These are phyloP conservation scores for Pollicipes pollicipes DNA, from an alignment of 1,140 invertebrate species.

Conservation along the genomic window DNA sequence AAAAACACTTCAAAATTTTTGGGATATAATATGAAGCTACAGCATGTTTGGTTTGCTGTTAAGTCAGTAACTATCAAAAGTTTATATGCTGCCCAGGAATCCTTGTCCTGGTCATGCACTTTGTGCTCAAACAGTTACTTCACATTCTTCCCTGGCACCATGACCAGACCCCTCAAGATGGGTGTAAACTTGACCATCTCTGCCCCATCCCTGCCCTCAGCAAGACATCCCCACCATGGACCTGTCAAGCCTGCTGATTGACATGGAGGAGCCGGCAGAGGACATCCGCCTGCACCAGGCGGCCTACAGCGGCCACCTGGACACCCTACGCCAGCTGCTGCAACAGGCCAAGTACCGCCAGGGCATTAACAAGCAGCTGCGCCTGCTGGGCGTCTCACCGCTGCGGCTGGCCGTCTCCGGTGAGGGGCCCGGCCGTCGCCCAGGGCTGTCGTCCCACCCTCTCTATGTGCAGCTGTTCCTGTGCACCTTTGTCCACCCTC, in stretches of 20 bases:
- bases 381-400: slow-evolving; percentile 18
- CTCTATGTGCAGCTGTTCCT: neutral
- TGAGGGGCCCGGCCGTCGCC: slow-evolving; percentile 8
- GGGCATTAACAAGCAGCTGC: slow-evolving; percentile 14
- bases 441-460: too few relatives aligned
- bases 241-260: slow-evolving; percentile 15
- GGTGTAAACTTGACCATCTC: too few relatives aligned
- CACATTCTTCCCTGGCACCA: too few relatives aligned
- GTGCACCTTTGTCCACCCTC: neutral
- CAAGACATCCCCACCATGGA: slow-evolving; percentile 13
- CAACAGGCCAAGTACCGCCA: neutral
- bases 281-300: slow-evolving; percentile 16
- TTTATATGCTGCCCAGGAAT: too few relatives aligned
- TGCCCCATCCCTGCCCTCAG: too few relatives aligned
- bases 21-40: too few relatives aligned
- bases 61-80: too few relatives aligned
- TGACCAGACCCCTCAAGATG: too few relatives aligned
- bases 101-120: too few relatives aligned
- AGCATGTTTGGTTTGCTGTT: too few relatives aligned
- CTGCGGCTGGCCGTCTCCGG: slow-evolving; percentile 21
- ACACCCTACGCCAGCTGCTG: slow-evolving; percentile 8
- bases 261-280: slow-evolving; percentile 15
- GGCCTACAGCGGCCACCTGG: slow-evolving; percentile 13
- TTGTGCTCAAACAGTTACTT: too few relatives aligned
- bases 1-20: too few relatives aligned